phyloP scores from a whole-genome alignment of 2,797 vertebrate species.

The Onychomys torridus region DNA sequence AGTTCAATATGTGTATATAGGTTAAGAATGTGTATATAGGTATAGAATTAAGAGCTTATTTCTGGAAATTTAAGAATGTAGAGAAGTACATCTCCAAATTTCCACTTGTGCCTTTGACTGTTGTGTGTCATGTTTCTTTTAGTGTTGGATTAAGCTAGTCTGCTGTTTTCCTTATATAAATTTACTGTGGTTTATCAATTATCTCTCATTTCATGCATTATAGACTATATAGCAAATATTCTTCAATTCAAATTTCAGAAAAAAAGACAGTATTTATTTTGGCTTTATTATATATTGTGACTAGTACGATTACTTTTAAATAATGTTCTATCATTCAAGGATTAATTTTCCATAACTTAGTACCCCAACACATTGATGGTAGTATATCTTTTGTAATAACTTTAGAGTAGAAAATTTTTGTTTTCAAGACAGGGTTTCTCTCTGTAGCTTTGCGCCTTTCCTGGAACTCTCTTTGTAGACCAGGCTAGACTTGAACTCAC shows the following conservation, averaged over 20 bases:
- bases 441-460: no score
- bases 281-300: slow-evolving; percentile 8
- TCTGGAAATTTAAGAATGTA: neutral
- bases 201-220: slow-evolving; percentile 47
- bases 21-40: neutral
- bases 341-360: neutral
- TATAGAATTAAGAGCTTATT: neutral
- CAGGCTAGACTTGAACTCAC: no score
- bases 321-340: neutral
- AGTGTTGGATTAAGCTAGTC: neutral
- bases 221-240: neutral
- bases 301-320: neutral
- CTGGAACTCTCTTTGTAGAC: no score
- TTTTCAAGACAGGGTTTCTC: no score
- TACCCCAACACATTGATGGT: neutral
- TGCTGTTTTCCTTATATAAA: neutral
- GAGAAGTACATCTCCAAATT: neutral
- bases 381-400: neutral
- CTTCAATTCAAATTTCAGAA: slow-evolving; percentile 18
- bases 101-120: neutral
- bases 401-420: neutral
- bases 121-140: neutral
- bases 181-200: neutral
- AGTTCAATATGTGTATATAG: neutral
- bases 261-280: neutral